Evolutionary conservation across 2,113 vertebrate species (phyloP).

Genomic region (Pseudorasbora parva): DNA sequence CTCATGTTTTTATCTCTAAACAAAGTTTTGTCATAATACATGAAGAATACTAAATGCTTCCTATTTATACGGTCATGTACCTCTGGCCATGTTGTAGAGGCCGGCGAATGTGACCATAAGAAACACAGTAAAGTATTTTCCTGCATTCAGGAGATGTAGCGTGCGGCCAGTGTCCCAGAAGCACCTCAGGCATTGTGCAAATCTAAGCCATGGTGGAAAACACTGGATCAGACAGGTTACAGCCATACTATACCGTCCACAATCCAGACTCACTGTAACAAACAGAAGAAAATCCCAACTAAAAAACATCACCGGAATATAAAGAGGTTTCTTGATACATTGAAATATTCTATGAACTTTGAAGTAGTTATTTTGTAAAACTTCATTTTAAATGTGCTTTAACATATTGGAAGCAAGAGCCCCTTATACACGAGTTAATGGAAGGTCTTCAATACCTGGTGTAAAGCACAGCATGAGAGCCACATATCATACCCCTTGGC

Average conservation of each 20-base stretch:
- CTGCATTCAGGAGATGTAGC: slow-evolving; percentile 63
- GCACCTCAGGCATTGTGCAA: slow-evolving; percentile 65
- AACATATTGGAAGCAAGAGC: too few relatives aligned
- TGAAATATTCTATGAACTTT: not conserved
- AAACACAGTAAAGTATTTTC: slow-evolving; percentile 66
- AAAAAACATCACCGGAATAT: not conserved
- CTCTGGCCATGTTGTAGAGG: slow-evolving; percentile 60
- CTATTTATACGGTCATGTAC: slow-evolving; percentile 4
- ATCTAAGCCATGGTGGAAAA: slow-evolving; percentile 67
- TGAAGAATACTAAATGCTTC: too few relatives aligned
- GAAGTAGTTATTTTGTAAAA: not conserved
- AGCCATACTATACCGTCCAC: slow-evolving; percentile 41
- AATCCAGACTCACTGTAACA: slow-evolving; percentile 48
- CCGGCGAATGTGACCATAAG: slow-evolving; percentile 64
- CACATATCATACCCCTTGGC: too few relatives aligned
- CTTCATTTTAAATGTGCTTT: not conserved
- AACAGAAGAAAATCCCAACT: slow-evolving; percentile 28
- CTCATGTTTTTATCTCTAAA: not conserved
- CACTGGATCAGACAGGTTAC: slow-evolving; percentile 64
- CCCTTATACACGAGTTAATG: too few relatives aligned
- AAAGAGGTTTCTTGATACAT: not conserved
- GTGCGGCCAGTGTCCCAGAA: slow-evolving; percentile 63
- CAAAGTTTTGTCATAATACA: not conserved
- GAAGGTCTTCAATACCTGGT: too few relatives aligned
- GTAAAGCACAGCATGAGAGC: too few relatives aligned